phyloP scores from a whole-genome alignment of 2,797 vertebrate species.

The Aeoliscus strigatus region DNA sequence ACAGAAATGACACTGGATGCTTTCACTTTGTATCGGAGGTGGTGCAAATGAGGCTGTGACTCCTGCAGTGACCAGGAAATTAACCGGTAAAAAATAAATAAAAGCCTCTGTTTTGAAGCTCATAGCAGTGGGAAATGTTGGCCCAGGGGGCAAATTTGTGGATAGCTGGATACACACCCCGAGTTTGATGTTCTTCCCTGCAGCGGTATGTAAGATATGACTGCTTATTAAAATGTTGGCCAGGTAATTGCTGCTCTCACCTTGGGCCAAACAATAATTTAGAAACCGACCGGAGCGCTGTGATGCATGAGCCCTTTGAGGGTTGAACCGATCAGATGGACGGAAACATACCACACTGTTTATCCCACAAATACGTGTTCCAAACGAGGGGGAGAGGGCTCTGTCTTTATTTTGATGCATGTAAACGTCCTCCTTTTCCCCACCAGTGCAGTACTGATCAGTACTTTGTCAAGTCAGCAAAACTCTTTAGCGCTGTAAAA shows the following conservation, averaged over 20 bases:
- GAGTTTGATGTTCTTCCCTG: no score
- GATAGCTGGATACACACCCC: constrained; percentile 46
- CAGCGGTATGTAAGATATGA: no score
- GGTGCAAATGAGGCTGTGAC: constrained; percentile 17
- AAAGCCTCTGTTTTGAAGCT: constrained; percentile 25
- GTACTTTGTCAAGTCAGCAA: no score
- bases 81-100: constrained; percentile 7
- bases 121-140: constrained; percentile 39
- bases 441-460: no score
- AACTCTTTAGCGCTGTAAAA: no score
- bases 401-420: no score
- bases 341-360: no score
- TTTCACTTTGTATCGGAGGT: no score
- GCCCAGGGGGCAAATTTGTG: constrained; percentile 47
- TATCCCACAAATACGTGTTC: no score
- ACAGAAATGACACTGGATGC: no score
- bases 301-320: constrained; percentile 44
- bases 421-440: no score
- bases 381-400: no score
- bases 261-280: constrained; percentile 63
- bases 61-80: constrained; percentile 28
- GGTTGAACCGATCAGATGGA: constrained; percentile 61
- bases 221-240: constrained; percentile 67
- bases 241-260: constrained; percentile 61
- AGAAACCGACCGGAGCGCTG: constrained; percentile 48